Percentiles rank a stretch among this genome's conserved stretches.
These are phyloP conservation scores for Chloroceryle inda DNA, from an alignment of 2,797 vertebrate genomes.

Conservation along the genomic window DNA sequence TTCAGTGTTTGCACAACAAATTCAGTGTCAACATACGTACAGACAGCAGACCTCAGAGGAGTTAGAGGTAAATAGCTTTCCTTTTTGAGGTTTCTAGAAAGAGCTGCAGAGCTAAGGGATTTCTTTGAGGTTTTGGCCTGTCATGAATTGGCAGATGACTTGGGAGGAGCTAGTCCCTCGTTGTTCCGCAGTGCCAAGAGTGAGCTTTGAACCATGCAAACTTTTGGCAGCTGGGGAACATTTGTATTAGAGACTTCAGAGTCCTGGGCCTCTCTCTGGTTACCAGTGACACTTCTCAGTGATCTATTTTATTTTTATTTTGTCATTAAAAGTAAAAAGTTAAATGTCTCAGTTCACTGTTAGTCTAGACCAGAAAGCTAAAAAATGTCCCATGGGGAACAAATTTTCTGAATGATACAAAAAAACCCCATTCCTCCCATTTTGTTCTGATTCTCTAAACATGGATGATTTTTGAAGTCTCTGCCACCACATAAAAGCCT, in stretches of 20 bases:
- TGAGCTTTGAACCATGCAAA: neutral
- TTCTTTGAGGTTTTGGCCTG: conserved; percentile 24
- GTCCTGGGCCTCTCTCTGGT: neutral
- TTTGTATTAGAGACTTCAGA: neutral
- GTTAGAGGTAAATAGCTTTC: neutral
- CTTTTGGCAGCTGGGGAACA: neutral
- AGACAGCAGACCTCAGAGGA: conserved; percentile 20
- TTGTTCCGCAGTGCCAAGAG: neutral
- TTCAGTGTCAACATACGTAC: neutral
- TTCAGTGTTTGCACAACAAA: conserved; percentile 10
- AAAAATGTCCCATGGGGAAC: neutral
- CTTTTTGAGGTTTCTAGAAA: conserved; percentile 9
- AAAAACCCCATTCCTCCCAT: rapidly evolving
- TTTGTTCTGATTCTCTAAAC: neutral
- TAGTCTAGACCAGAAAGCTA: neutral
- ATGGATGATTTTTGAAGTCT: neutral
- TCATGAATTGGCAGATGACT: conserved; percentile 15
- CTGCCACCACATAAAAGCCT: neutral
- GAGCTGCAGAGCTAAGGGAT: conserved; percentile 20
- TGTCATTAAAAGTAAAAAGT: neutral
- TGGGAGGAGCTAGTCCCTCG: neutral
- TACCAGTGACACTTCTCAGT: neutral
- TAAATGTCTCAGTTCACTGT: neutral
- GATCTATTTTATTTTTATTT: neutral
- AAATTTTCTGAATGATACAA: neutral